phyloP scores from a whole-genome alignment of 1,140 invertebrate genomes.

The Brachionus rotundiformis region DNA sequence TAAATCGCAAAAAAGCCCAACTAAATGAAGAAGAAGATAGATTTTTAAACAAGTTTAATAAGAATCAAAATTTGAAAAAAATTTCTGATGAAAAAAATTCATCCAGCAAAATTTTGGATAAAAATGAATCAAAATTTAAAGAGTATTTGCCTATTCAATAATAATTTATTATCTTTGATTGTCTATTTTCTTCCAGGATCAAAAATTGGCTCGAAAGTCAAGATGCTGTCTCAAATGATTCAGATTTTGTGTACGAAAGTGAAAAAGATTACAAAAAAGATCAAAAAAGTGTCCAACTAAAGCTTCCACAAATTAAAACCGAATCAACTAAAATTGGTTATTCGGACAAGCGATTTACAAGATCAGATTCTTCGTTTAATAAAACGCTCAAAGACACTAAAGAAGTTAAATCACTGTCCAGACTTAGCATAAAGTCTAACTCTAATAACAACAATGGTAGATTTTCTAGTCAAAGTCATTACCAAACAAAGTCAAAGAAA shows the following conservation, averaged over 20 bases:
- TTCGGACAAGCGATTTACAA: not conserved
- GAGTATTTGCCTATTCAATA: not conserved
- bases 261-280: constrained; percentile 18
- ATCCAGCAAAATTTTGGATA: not conserved
- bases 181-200: not conserved
- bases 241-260: not conserved
- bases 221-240: constrained; percentile 4
- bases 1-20: constrained; percentile 26
- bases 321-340: not conserved
- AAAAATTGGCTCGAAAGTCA: constrained; percentile 29
- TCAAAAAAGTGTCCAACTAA: not conserved
- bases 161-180: not conserved
- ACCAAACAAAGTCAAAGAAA: not conserved
- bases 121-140: constrained; percentile 34
- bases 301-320: not conserved
- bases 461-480: constrained; percentile 25
- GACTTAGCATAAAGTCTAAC: not conserved
- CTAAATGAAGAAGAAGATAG: constrained; percentile 46
- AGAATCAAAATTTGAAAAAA: constrained; percentile 26
- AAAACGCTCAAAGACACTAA: not conserved
- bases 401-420: not conserved
- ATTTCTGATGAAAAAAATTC: not conserved
- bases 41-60: constrained; percentile 26
- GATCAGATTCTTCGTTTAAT: not conserved
- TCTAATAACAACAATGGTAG: not conserved